These are phyloP conservation scores for Prionace glauca DNA, from an alignment of 2,797 vertebrate genomes.

Conservation along the genomic window DNA sequence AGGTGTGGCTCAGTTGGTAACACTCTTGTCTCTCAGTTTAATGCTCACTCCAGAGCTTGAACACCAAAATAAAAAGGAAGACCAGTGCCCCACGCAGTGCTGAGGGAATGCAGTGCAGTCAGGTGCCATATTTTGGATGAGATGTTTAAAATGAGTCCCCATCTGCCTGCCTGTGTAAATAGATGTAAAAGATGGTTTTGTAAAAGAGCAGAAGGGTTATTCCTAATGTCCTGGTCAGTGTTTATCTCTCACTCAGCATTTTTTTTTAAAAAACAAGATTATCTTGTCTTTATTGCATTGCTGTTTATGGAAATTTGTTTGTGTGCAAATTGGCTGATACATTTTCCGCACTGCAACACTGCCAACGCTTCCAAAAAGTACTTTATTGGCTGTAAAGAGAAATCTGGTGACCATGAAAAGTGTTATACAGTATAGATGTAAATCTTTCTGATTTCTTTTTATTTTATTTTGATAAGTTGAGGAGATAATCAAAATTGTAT, in stretches of 20 bases:
- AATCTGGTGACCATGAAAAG: neutral
- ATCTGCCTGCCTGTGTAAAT: too few relatives aligned
- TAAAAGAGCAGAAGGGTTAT: too few relatives aligned
- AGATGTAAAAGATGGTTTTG: too few relatives aligned
- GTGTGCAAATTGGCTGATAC: neutral
- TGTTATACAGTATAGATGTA: neutral
- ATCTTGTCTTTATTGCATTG: neutral
- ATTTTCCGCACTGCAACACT: neutral
- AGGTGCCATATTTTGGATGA: too few relatives aligned
- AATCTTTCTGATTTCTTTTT: neutral
- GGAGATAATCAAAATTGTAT: neutral
- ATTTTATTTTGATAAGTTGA: neutral
- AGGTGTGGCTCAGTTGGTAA: neutral
- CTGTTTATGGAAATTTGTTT: neutral
- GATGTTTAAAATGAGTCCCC: too few relatives aligned
- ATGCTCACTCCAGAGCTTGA: neutral
- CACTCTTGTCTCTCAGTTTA: neutral
- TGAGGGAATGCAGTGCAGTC: neutral
- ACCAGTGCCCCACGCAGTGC: too few relatives aligned
- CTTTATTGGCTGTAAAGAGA: neutral
- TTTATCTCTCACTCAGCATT: too few relatives aligned
- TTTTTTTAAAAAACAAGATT: too few relatives aligned
- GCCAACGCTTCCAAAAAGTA: neutral
- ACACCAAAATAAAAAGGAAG: neutral
- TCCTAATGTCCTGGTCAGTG: too few relatives aligned